These are phyloP conservation scores for Pollenia amentaria DNA, from an alignment of 2,888 invertebrate genomes.

Conservation along the genomic window DNA sequence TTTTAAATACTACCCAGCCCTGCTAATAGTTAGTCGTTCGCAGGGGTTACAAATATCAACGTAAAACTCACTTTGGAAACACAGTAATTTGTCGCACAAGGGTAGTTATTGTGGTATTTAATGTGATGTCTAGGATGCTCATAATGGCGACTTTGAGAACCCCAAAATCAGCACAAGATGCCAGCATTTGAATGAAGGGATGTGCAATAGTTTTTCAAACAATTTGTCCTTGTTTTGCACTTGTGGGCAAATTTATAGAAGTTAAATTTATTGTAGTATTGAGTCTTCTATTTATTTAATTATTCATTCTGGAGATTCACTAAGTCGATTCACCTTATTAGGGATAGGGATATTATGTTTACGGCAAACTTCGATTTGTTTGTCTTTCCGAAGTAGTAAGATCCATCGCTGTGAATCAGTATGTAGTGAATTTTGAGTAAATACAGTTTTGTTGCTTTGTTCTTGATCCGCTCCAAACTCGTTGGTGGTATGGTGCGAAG, in stretches of 20 bases:
- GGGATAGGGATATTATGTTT: no score
- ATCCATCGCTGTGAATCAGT: no score
- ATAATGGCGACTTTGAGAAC: conserved; percentile 51
- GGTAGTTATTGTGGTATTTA: conserved; percentile 70
- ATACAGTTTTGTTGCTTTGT: no score
- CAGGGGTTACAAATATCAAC: conserved; percentile 45
- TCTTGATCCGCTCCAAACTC: no score
- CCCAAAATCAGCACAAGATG: background rate
- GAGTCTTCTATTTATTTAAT: no score
- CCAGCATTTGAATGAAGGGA: background rate
- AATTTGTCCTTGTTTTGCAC: background rate
- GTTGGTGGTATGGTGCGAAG: no score
- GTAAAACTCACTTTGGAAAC: conserved; percentile 59
- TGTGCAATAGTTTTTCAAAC: conserved; percentile 42
- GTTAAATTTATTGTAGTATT: background rate
- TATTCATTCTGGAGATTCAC: no score
- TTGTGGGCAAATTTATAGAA: conserved; percentile 16
- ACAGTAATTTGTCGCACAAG: conserved; percentile 68
- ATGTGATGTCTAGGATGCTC: conserved; percentile 59
- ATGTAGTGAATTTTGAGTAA: no score
- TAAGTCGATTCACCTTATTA: no score
- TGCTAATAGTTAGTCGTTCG: conserved; percentile 25
- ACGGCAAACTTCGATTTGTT: no score
- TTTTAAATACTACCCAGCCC: no score
- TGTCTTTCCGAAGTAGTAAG: no score